Evolutionary conservation across 37 sponge, comb jelly and placozoan species (phyloP), one percentile per base, ranked within the genome.

Genomic region (Halichondria panicea): DNA sequence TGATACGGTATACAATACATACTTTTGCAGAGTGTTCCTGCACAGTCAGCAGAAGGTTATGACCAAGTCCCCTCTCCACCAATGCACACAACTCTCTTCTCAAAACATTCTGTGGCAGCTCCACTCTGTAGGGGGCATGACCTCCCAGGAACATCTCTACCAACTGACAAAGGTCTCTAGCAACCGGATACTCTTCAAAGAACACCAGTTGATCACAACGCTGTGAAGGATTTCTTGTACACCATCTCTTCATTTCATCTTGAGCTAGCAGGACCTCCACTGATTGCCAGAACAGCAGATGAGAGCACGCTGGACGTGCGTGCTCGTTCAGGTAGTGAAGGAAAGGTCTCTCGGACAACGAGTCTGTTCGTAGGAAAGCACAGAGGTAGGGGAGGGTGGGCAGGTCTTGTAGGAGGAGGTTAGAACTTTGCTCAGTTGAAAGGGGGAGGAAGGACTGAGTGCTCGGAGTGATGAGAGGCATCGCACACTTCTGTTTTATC

Each of bases 61-160:
- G 59, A 2, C 92, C 92, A 6, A 91, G 83, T 8, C 92, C 92
- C 43, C 66, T 81, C 11, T 79, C 79, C n/a, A 91, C 75, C 32
- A 64, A 64, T 7, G 33, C 36, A 1, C 19, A 27, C 53, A 91
- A 68, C 24, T 71, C 35, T 35, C 67, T 25, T 70, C 42, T 31
- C n/a, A n/a, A n/a, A 50, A 81, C n/a, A 6, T 46, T 32, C 7
- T 32, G 4, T 4, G 87, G 79, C 32, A 91, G 60, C 22, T 39
- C 15, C 11, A 91, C 75, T 8, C 30, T n/a, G 15, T 75, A 50
- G 1, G 31, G 27, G 0, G 87, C 71, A 1, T 46, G 38, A 0
- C 68, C 52, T 46, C 55, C 59, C 4, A 91, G 34, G 57, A 71
- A 81, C 54, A 81, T 52, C 28, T 73, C 54, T 18, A 86, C n/a